phyloP scores from a whole-genome alignment of 2,888 invertebrate genomes.

The Drosophila melanocephala region DNA sequence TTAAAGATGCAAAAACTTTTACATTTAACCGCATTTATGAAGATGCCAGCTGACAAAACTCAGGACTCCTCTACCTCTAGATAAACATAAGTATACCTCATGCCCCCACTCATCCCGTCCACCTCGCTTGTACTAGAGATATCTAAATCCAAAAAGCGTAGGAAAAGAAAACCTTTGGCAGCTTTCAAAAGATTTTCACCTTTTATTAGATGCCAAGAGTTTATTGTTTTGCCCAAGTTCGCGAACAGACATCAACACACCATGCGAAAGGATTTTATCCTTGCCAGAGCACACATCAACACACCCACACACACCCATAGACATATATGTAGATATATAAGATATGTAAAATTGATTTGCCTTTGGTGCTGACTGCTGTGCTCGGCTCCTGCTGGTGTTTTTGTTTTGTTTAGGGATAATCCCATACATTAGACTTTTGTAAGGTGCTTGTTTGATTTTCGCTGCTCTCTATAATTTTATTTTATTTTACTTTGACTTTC shows the following conservation, averaged over 20 bases:
- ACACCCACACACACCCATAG: conserved; percentile 7
- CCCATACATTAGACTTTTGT: conserved; percentile 77
- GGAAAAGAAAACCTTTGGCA: conserved; percentile 66
- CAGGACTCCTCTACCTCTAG: conserved; percentile 16
- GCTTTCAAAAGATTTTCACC: conserved; percentile 81
- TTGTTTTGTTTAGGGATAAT: conserved; percentile 77
- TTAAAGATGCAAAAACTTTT: conserved; percentile 74
- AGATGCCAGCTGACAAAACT: conserved; percentile 42
- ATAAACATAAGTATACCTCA: conserved; percentile 7
- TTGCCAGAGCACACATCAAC: conserved; percentile 17
- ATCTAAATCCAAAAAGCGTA: conserved; percentile 39
- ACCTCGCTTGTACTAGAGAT: neutral
- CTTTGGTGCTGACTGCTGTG: conserved; percentile 33
- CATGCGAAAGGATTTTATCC: conserved; percentile 65
- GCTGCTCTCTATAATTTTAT: conserved; percentile 30
- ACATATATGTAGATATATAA: conserved; percentile 23
- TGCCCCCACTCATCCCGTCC: neutral
- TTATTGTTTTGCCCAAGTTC: conserved; percentile 78
- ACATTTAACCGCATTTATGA: conserved; percentile 81
- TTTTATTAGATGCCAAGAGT: conserved; percentile 81
- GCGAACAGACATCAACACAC: conserved; percentile 49
- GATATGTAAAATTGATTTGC: conserved; percentile 80
- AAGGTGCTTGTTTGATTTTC: conserved; percentile 68
- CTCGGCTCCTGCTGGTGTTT: conserved; percentile 41
- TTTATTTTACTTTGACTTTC: conserved; percentile 19